Evolutionary conservation across 2,888 invertebrate genomes (phyloP), one percentile per base, ranked within the genome.

Genomic region (Calameuta filiformis): DNA sequence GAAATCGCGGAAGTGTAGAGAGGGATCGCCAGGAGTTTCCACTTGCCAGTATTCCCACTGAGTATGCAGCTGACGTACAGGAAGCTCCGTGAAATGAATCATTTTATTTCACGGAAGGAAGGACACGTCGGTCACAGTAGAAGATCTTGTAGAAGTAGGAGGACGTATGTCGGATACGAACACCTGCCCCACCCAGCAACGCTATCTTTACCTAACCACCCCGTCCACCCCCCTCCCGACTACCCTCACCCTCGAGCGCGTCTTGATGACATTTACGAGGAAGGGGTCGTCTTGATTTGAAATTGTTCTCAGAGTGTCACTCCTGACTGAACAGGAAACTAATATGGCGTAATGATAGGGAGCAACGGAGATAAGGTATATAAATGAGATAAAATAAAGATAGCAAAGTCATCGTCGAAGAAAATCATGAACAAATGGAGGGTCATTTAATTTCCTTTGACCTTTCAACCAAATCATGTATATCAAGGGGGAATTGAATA

Each of bases 31-130:
- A 31, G 31, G 30, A 71, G 30, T 31, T 30, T 30, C 30, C 12
- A 35, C 71, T 71, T 71, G 30, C 71, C 31, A 15, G 71, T 31
- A 15, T 71, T 34, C 71, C 71, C 12, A 35, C 34, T 79, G 79
- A 80, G 79, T 83, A 84, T 84, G 84, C 83, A 85, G 83, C 80
- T 77, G 77, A 81, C 83, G 85, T 85, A 76, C 76, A 78, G 69
- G 73, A 83, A 85, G 82, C 80, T 85, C 79, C 82, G 77, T 81
- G 84, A 82, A 88, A 89, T 89, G 88, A 88, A 89, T 89, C 88
- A 88, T 89, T 89, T 89, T 85, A 88, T 89, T 90, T 89, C 83
- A 88, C 87, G 87, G 88, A 83, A 86, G 87, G 85, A 85, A 83
- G 86, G 84, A 88, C 87, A 84, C 87, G 88, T 89, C 89, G 88